Evolutionary conservation across 2,888 invertebrate genomes (phyloP).

Genomic region (Escarpia spicata): DNA sequence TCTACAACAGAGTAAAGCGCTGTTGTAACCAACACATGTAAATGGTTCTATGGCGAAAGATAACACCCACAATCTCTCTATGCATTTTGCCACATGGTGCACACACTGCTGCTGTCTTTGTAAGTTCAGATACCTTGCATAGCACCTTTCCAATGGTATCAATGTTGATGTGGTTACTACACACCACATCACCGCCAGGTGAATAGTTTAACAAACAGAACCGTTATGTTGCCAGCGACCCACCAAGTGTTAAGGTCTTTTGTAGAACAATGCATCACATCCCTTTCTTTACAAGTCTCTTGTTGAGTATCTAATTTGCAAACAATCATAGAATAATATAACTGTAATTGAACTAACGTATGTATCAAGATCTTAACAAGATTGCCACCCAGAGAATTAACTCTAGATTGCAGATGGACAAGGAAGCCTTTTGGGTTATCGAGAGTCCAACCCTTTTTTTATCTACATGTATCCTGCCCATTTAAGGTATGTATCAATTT

Average conservation of each 20-base stretch:
- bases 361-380: background rate
- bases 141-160: background rate
- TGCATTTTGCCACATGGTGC: background rate
- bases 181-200: background rate
- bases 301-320: background rate
- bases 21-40: background rate
- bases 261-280: background rate
- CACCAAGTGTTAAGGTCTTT: background rate
- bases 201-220: background rate
- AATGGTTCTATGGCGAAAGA: background rate
- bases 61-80: background rate
- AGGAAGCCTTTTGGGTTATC: too few relatives aligned
- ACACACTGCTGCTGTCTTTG: background rate
- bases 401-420: too few relatives aligned
- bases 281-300: background rate
- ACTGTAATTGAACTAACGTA: background rate
- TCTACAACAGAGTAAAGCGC: background rate
- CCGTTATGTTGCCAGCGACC: background rate
- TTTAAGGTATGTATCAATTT: too few relatives aligned
- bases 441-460: too few relatives aligned
- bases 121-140: background rate
- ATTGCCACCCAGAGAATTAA: too few relatives aligned
- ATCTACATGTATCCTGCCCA: too few relatives aligned
- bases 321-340: background rate
- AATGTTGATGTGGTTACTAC: background rate